Percentiles rank a stretch among this genome's conserved stretches.
These are phyloP conservation scores for Fragum sueziense DNA, from an alignment of 2,888 invertebrate species.

Conservation along the genomic window DNA sequence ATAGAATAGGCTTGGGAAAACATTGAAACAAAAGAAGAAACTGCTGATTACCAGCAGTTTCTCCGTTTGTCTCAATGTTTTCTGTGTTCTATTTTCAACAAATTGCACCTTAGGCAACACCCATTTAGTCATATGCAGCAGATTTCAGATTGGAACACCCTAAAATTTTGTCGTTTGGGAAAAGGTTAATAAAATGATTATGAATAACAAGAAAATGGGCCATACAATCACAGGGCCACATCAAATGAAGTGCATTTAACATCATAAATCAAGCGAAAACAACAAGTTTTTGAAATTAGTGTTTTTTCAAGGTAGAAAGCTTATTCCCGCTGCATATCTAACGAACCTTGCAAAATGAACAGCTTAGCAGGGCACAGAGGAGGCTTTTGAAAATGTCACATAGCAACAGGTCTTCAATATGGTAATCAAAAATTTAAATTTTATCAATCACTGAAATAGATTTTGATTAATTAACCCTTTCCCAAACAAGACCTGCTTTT, in stretches of 20 bases:
- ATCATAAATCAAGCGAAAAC: conserved; percentile 2
- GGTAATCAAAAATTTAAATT: no score
- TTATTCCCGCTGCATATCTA: conserved; percentile 20
- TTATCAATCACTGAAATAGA: no score
- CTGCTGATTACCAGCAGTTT: no score
- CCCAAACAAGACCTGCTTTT: neutral
- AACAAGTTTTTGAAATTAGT: conserved; percentile 9
- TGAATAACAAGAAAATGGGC: neutral
- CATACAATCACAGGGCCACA: neutral
- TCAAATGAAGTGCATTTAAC: conserved; percentile 16
- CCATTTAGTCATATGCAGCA: neutral
- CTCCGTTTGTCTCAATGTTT: no score
- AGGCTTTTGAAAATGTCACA: neutral
- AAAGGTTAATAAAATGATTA: neutral
- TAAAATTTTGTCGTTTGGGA: conserved; percentile 14
- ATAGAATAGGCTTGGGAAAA: no score
- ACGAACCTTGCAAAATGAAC: conserved; percentile 1
- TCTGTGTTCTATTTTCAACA: no score
- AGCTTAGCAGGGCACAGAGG: neutral
- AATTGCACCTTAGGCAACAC: neutral
- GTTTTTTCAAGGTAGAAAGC: neutral
- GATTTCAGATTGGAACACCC: neutral
- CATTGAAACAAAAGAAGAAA: no score
- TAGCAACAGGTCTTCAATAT: neutral
- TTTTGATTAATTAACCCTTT: neutral